Evolutionary conservation across 2,113 vertebrate species (phyloP), one percentile per base, ranked within the genome.

Genomic region (Chaenocephalus aceratus): DNA sequence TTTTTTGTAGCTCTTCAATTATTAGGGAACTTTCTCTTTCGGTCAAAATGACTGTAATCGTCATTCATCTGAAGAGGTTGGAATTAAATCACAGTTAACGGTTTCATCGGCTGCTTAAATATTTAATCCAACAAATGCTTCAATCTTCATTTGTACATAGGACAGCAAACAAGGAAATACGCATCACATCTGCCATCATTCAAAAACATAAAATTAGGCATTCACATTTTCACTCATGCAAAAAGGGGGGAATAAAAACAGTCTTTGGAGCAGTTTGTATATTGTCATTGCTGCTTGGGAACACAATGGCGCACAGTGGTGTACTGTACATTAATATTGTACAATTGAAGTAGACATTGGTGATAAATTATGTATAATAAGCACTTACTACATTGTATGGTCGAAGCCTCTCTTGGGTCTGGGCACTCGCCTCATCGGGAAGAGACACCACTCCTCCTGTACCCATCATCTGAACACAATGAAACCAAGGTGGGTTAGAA

Each of bases 381-480:
- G 85, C 88, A 94, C 94, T 90, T 95, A 95, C 94, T 69, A 90
- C 86, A 85, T 85, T 89, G 89, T 93, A 92, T 86, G 90, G 89
- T 86, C 90, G 85, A 80, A 85, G 77, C 75, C 89, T 93, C 89
- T 94, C 92, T 65, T 87, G 89, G 88, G 87, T 83, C 83, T 91
- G 92, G 84, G 89, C 86, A 88, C 86, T 89, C 59, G 89, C 79
- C 85, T 93, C 92, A 48, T 94, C 90, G 59, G 92, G 92, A 91
- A 91, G 82, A 91, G 92, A 87, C 80, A 93, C 80, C 79, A 92
- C 86, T 86, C 91, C 90, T 81, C 93, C 93, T 58, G 87, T 93
- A 59, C 93, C 94, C 93, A 95, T 93, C 94, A 94, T 94, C 94
- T 95, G 80, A 79, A 71, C 8, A 82, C 75, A 87, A 85, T 57